Conservation (phyloP, 2,888 invertebrate species). For the Boloria selene region DNA sequence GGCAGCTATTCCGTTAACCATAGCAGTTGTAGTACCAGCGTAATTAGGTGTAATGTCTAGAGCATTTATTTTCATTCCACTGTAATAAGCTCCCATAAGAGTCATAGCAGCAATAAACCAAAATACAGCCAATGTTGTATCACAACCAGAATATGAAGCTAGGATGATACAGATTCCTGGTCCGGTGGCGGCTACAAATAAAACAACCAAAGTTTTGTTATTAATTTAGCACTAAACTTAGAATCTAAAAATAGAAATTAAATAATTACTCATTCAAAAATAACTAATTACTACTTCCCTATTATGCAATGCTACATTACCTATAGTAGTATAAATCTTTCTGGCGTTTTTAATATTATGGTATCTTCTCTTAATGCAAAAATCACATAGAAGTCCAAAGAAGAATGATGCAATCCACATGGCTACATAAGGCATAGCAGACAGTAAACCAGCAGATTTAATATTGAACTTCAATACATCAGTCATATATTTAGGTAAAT, state of each 20-base stretch:
- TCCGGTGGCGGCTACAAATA: constrained; percentile 83
- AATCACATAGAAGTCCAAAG: constrained; percentile 87
- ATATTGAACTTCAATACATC: constrained; percentile 86
- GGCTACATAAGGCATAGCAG: constrained; percentile 85
- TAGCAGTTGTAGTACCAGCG: constrained; percentile 84
- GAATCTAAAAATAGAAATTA: too few species aligned
- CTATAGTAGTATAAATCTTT: constrained; percentile 86
- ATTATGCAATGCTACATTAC: constrained; percentile 59
- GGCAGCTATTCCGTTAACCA: constrained; percentile 85
- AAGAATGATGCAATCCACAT: constrained; percentile 86
- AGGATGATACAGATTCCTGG: constrained; percentile 85
- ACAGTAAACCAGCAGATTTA: constrained; percentile 83
- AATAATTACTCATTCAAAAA: too few species aligned
- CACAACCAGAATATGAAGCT: constrained; percentile 86
- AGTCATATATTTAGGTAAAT: constrained; percentile 87
- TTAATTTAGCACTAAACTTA: neutral
- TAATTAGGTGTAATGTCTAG: constrained; percentile 85
- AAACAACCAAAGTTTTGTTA: neutral
- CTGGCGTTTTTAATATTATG: constrained; percentile 82
- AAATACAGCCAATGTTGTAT: constrained; percentile 77
- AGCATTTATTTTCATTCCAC: constrained; percentile 86
- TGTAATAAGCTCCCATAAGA: constrained; percentile 87
- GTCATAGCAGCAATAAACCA: constrained; percentile 85
- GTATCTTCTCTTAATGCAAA: constrained; percentile 83
- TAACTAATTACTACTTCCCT: too few species aligned